Evolutionary conservation across 1,140 invertebrate species (phyloP), one percentile per base, ranked within the genome.

Genomic region (Drosophila lacertosa): DNA sequence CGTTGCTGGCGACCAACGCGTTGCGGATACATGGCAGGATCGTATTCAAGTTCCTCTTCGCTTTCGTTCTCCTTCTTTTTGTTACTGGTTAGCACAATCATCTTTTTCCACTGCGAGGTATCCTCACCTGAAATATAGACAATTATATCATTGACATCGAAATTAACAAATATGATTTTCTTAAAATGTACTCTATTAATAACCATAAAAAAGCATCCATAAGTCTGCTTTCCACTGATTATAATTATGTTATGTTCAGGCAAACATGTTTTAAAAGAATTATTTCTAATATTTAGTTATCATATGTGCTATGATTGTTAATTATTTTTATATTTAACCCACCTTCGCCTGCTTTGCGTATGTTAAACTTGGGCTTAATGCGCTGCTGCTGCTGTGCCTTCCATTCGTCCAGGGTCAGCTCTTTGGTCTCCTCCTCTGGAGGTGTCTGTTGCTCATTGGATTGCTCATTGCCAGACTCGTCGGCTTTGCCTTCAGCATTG

Each of bases 101-200:
- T 96, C 82, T 98, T 98, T 91, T 98, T 98, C 97, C 97, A 98
- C 91, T 97, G 96, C 44, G 95, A 94, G 40, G 95, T 93, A 91
- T 98, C 97, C 90, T 98, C 97, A 33, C 97, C 89, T 90, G 22
- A 44, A 53, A 3, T 7, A 33, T 2, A 7, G 33, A 16, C n/a
- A n/a, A 44, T 53, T 51, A 51, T n/a, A n/a, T 20, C 2, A 7
- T 47, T 2, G 2, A 47, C 5, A 5, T 45, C 7, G 9, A n/a
- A 24, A n/a, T 2, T 4, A 42, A 9, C 9, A n/a, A n/a, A n/a
- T n/a, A n/a, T n/a, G n/a, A n/a, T n/a, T n/a, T n/a, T n/a, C n/a
- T n/a, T n/a, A n/a, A n/a, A n/a, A n/a, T n/a, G n/a, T n/a, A n/a
- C n/a, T n/a, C n/a, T n/a, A n/a, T n/a, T n/a, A n/a, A n/a, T n/a